Evolutionary conservation across 2,113 vertebrate genomes (phyloP).

Genomic region (Tetrao urogallus): DNA sequence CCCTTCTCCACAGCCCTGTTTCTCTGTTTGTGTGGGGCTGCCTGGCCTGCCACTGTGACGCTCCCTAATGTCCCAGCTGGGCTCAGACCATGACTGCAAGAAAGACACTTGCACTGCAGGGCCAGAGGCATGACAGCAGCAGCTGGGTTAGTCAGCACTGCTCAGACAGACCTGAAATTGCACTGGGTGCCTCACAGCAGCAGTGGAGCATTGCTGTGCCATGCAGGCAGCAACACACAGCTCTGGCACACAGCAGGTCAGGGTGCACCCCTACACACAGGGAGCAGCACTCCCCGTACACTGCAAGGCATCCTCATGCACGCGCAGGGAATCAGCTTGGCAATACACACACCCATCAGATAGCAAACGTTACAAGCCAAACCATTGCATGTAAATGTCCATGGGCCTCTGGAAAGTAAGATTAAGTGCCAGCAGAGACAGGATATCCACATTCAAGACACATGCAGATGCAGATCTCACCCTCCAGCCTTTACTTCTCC

Average conservation of each 20-base stretch:
- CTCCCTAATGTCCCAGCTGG: not conserved
- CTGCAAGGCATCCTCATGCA: not conserved
- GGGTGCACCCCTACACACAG: not conserved
- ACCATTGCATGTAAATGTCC: not conserved
- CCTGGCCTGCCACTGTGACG: accelerated
- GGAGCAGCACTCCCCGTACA: accelerated
- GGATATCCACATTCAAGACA: not conserved
- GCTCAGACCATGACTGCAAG: not conserved
- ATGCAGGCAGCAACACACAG: accelerated
- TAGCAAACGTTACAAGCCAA: not conserved
- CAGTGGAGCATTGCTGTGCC: not conserved
- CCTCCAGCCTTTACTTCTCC: accelerated
- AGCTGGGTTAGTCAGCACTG: not conserved
- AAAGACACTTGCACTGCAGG: accelerated
- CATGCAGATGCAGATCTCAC: not conserved
- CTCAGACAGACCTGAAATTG: not conserved
- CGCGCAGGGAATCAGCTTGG: not conserved
- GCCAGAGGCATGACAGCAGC: not conserved
- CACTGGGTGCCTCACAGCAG: accelerated
- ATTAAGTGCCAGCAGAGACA: not conserved
- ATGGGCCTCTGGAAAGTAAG: not conserved
- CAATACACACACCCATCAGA: not conserved
- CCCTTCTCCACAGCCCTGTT: not conserved
- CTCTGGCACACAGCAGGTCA: not conserved
- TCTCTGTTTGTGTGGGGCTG: not conserved